Base-by-base conservation (phyloP, 2,113 vertebrate genomes). In the Osmerus mordax region DNA sequence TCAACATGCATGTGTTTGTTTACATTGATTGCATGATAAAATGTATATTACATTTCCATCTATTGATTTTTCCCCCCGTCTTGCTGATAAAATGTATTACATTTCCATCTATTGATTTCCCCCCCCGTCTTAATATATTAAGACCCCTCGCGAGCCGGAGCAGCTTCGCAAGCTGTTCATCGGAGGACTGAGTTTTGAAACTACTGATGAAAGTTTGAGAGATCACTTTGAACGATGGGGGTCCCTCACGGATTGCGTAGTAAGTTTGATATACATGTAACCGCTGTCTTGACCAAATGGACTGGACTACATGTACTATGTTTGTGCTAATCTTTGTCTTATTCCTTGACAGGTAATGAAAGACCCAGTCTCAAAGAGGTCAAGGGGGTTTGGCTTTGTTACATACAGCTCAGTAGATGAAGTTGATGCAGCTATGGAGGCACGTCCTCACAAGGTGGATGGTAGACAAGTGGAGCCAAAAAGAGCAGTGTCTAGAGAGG, bases 131-230 rank as follows among this genome's bases (percentile, higher is more conserved):
- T n/a, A 55, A 16, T 55, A 16, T 4, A 66, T 84, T 0, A 0
- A 96, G 94, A 93, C 93, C 72, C 93, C 94, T n/a, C 95, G 96
- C 67, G 96, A 97, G 78, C 96, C 96, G 0, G 96, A 98, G 84
- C 96, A 98, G 91, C 94, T 98, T 51, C 94, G 96, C 76, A 98
- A 98, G 85, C 94, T 98, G 66, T 98, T 98, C 77, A 98, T 98
- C 13, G 96, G 96, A 59, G 96, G 96, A 1, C 81, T 98, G 71
- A 98, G 96, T 83, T 98, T 98, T 0, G 96, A 98, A 84, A 98
- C 96, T 0, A 97, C 96, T 15, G 96, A 98, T 13, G 96, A 98
- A 67, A 98, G 96, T 47, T 86, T 98, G 19, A 88, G 96, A 7
- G 92, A 91, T 80, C 95, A 98, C 81, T 98, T 98, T 77, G 96